Conservation (phyloP, 1,140 invertebrate species). For the Sycophaga agraensis region DNA sequence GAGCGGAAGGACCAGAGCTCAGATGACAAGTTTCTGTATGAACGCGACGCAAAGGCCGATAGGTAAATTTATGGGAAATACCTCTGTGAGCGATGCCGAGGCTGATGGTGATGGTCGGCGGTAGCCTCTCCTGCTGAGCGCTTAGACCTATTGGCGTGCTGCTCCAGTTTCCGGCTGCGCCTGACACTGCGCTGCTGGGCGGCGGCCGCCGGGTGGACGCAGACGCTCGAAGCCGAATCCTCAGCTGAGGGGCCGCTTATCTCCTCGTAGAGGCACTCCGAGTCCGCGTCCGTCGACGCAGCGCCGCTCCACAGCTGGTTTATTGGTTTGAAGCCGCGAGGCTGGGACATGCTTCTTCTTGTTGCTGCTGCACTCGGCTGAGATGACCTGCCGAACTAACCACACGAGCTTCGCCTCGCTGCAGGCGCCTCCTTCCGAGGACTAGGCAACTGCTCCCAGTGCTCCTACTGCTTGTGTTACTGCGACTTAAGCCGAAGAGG, state of each 20-base stretch:
- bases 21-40: no score
- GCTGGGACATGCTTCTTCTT: constrained; percentile 48
- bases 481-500: not conserved
- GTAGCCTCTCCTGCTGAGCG: constrained; percentile 8
- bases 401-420: not conserved
- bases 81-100: constrained; percentile 21
- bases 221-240: constrained; percentile 39
- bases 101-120: constrained; percentile 9
- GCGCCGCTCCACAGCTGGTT: constrained; percentile 50
- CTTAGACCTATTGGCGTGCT: constrained; percentile 7
- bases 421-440: no score
- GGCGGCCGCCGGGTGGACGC: not conserved
- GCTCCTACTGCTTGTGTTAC: not conserved
- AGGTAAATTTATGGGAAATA: not conserved
- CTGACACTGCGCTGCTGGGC: constrained; percentile 26
- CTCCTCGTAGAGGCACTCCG: constrained; percentile 57
- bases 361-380: not conserved
- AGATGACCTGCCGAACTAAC: no score
- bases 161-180: constrained; percentile 28
- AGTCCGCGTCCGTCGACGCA: constrained; percentile 51
- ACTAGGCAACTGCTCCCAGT: not conserved
- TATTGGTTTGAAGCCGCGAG: constrained; percentile 57
- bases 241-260: constrained; percentile 49
- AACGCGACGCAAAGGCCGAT: no score
- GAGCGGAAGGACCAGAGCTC: no score